phyloP scores from a whole-genome alignment of 2,113 vertebrate genomes.

The Vulpes vulpes region DNA sequence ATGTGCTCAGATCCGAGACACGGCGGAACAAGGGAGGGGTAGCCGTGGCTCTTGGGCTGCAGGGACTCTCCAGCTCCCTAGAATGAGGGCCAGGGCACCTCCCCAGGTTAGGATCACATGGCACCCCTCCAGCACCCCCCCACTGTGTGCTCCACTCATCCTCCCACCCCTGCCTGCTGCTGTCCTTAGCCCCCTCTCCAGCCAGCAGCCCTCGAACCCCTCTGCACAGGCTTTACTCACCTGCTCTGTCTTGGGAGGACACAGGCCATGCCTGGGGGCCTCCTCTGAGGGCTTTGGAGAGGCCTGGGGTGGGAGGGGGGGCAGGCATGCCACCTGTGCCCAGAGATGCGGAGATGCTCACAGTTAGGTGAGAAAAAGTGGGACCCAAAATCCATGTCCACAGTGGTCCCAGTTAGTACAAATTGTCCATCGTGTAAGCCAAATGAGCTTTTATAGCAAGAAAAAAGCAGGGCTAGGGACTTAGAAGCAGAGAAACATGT shows the following conservation, averaged over 20 bases:
- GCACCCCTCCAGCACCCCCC: not conserved
- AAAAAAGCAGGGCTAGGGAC: not conserved
- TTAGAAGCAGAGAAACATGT: not conserved
- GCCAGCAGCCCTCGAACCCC: too few species aligned
- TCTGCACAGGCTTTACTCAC: not conserved
- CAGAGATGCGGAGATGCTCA: accelerated
- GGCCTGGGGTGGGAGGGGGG: accelerated
- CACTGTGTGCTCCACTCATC: accelerated
- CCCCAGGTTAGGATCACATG: not conserved
- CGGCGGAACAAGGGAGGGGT: accelerated
- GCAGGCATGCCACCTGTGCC: accelerated
- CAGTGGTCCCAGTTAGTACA: accelerated
- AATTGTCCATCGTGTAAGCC: accelerated
- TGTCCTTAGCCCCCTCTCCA: not conserved
- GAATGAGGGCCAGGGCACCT: not conserved
- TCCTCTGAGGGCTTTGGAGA: not conserved
- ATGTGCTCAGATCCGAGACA: not conserved
- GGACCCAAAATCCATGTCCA: accelerated
- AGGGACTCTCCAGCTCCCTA: not conserved
- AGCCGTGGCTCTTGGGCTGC: not conserved
- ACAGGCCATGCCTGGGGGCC: too few species aligned
- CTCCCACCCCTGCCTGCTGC: not conserved
- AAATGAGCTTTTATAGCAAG: not conserved
- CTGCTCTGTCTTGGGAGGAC: not conserved
- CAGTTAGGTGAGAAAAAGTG: accelerated